phyloP scores from a whole-genome alignment of 1,140 invertebrate genomes.

The Pissodes strobi region DNA sequence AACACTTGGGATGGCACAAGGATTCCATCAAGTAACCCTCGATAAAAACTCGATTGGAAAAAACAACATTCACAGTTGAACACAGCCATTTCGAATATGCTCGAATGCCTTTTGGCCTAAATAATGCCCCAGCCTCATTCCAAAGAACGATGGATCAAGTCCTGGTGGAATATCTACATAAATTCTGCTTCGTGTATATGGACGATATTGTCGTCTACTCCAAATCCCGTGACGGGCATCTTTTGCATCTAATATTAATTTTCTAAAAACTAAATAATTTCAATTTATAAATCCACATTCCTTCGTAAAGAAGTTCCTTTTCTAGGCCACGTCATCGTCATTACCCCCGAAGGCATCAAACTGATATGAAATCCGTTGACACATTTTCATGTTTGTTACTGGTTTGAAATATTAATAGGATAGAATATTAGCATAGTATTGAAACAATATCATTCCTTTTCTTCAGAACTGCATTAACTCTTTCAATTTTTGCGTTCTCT shows the following conservation, averaged over 20 bases:
- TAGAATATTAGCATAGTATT: too few species aligned
- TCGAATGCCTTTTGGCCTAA: slow-evolving; percentile 39
- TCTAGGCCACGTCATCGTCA: too few species aligned
- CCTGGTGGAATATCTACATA: slow-evolving; percentile 19
- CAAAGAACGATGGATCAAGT: slow-evolving; percentile 17
- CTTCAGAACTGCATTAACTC: too few species aligned
- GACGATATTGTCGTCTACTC: too few species aligned
- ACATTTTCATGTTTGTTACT: too few species aligned
- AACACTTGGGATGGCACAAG: slow-evolving; percentile 38
- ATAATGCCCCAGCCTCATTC: slow-evolving; percentile 32
- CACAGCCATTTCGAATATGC: slow-evolving; percentile 38
- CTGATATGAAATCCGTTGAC: too few species aligned
- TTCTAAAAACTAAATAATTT: slow-evolving; percentile 1
- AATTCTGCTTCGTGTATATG: slow-evolving; percentile 47
- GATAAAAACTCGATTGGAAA: slow-evolving; percentile 13
- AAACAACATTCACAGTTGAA: slow-evolving; percentile 37
- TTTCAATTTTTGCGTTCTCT: too few species aligned
- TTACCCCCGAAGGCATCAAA: slow-evolving; percentile 37
- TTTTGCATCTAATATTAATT: slow-evolving; percentile 24
- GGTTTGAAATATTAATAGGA: too few species aligned
- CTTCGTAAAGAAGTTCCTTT: slow-evolving; percentile 32
- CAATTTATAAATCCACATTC: slow-evolving; percentile 8
- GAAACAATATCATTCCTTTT: too few species aligned
- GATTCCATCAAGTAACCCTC: too few species aligned
- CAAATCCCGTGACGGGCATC: too few species aligned